Conservation (phyloP, 2,113 vertebrate genomes). For the Coptodon rendalli region DNA sequence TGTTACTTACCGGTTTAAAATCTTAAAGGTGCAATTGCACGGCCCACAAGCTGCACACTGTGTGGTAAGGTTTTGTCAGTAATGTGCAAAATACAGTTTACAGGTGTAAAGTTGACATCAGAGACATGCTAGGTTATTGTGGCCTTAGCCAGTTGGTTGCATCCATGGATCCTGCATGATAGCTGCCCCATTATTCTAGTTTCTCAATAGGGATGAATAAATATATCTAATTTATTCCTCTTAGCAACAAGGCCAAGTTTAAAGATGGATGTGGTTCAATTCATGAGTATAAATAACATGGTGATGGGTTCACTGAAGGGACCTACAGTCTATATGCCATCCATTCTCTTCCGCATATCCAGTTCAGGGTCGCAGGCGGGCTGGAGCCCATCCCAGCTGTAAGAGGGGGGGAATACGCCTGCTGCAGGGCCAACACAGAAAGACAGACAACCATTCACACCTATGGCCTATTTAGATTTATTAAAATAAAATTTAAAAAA, state of each 20-base stretch:
- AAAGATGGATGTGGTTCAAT: background rate
- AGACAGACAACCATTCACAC: background rate
- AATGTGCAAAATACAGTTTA: background rate
- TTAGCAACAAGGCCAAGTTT: background rate
- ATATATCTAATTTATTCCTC: background rate
- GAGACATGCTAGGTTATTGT: background rate
- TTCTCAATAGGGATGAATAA: background rate
- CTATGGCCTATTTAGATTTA: background rate
- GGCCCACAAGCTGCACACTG: background rate
- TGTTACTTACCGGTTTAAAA: background rate
- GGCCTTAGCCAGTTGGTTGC: background rate
- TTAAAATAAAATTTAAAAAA: background rate
- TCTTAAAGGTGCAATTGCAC: background rate
- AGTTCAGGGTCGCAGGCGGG: background rate
- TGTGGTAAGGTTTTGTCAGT: background rate
- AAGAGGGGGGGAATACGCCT: background rate
- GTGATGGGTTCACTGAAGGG: background rate
- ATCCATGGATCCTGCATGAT: background rate
- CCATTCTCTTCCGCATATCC: background rate
- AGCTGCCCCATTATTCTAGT: background rate
- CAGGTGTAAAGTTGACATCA: background rate
- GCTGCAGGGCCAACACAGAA: background rate
- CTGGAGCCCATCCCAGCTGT: background rate
- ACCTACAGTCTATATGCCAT: background rate
- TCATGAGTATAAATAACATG: background rate